Evolutionary conservation across 92 coral and sea anemone genomes (phyloP).

Genomic region (Actinostola sp.): DNA sequence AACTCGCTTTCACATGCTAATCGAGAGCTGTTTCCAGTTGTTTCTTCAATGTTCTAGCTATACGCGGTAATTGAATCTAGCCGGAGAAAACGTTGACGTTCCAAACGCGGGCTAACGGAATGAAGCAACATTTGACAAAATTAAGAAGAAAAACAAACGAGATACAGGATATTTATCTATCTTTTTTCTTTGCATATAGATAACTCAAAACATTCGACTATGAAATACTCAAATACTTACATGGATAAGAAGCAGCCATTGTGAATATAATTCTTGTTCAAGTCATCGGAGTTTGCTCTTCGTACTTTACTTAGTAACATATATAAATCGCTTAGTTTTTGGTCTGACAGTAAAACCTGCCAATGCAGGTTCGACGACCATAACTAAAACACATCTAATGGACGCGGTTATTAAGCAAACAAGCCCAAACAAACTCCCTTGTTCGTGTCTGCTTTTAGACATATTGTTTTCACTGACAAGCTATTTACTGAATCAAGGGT

Average conservation of each 20-base stretch:
- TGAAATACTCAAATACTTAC: constrained; percentile 18
- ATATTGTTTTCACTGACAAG: constrained; percentile 23
- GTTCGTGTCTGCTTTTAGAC: constrained; percentile 24
- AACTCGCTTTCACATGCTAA: constrained; percentile 20
- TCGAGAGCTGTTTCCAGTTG: neutral
- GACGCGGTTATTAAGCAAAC: constrained; percentile 26
- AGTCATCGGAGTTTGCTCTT: constrained; percentile 19
- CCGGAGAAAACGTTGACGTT: too few relatives aligned
- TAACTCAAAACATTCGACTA: neutral
- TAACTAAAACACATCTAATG: constrained; percentile 15
- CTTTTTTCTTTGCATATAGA: too few relatives aligned
- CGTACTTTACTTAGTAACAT: too few relatives aligned
- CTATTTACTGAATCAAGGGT: constrained; percentile 14
- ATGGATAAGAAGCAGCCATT: constrained; percentile 32
- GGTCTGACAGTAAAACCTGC: neutral
- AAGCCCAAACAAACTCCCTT: constrained; percentile 19
- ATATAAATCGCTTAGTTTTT: neutral
- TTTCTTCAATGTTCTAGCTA: too few relatives aligned
- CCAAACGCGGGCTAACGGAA: too few relatives aligned
- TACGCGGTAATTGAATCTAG: too few relatives aligned
- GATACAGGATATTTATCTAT: too few relatives aligned
- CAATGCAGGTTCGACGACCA: neutral
- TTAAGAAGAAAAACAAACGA: too few relatives aligned
- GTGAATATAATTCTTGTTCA: neutral
- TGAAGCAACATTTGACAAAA: too few relatives aligned